Conservation (phyloP, 1,140 invertebrate species). For the Carposina sasakii region DNA sequence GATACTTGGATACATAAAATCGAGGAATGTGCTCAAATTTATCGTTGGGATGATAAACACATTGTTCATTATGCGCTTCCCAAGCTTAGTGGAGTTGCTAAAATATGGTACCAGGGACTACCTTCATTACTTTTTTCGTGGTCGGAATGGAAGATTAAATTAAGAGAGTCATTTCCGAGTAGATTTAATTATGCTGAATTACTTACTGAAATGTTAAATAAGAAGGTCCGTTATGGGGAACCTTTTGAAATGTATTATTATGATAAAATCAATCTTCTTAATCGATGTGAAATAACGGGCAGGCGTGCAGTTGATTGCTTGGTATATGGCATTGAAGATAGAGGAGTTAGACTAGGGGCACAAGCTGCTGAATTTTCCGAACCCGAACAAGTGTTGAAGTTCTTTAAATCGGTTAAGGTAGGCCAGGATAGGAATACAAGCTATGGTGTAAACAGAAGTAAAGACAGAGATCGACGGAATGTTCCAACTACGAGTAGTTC, state of each 20-base stretch:
- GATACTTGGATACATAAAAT: slow-evolving; percentile 7
- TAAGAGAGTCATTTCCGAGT: slow-evolving; percentile 22
- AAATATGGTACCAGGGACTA: slow-evolving; percentile 9
- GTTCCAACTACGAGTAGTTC: no score
- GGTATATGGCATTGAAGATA: slow-evolving; percentile 3
- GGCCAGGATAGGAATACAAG: background rate
- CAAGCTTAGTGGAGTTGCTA: slow-evolving; percentile 23
- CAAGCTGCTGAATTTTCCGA: slow-evolving; percentile 4
- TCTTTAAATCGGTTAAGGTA: slow-evolving; percentile 5
- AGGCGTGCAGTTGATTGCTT: slow-evolving; percentile 8
- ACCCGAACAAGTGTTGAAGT: slow-evolving; percentile 7
- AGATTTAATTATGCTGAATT: slow-evolving; percentile 16
- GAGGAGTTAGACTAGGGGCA: slow-evolving; percentile 2
- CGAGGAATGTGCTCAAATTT: slow-evolving; percentile 8
- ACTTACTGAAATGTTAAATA: slow-evolving; percentile 18
- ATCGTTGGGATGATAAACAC: slow-evolving; percentile 3
- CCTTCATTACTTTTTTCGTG: slow-evolving; percentile 24
- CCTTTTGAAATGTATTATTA: slow-evolving; percentile 8
- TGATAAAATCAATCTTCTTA: slow-evolving; percentile 8
- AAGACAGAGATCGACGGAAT: background rate
- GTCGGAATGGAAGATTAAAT: slow-evolving; percentile 30
- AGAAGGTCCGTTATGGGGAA: slow-evolving; percentile 3
- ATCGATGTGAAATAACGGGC: slow-evolving; percentile 6
- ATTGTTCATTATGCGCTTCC: slow-evolving; percentile 5
- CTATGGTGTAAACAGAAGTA: background rate